Conservation (phyloP, 2,888 invertebrate genomes). For the Agrochola lota region DNA sequence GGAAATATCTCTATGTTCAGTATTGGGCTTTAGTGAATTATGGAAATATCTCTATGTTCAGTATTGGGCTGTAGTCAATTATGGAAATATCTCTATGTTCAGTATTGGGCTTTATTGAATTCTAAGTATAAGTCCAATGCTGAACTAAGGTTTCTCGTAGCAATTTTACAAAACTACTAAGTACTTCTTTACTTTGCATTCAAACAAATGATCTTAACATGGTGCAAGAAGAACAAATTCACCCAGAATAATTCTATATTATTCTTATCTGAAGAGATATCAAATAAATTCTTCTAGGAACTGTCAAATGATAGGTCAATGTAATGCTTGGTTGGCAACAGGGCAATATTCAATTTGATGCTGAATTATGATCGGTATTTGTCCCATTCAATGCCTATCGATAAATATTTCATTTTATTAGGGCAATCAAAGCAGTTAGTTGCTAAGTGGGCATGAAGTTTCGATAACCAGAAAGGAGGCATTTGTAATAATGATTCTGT, state of each 20-base stretch:
- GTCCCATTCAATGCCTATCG: not conserved
- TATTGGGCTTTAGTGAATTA: not conserved
- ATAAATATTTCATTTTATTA: not conserved
- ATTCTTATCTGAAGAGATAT: not conserved
- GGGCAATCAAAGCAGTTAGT: conserved; percentile 6
- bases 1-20: not conserved
- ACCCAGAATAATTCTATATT: too few relatives aligned
- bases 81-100: not conserved
- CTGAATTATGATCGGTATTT: conserved; percentile 17
- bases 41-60: not conserved
- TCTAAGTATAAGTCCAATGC: not conserved
- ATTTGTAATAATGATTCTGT: not conserved
- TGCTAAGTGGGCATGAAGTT: not conserved
- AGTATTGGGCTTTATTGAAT: not conserved
- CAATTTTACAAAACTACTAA: not conserved
- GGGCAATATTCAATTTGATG: not conserved
- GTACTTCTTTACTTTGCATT: not conserved
- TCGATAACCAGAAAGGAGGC: not conserved
- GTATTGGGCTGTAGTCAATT: not conserved
- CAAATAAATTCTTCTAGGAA: not conserved
- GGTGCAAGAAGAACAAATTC: not conserved
- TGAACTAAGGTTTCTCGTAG: not conserved
- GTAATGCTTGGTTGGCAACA: conserved; percentile 3
- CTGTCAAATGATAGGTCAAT: not conserved
- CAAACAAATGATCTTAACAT: not conserved